These are phyloP conservation scores for Dryomyza anilis DNA, from an alignment of 2,888 invertebrate genomes.

Conservation along the genomic window DNA sequence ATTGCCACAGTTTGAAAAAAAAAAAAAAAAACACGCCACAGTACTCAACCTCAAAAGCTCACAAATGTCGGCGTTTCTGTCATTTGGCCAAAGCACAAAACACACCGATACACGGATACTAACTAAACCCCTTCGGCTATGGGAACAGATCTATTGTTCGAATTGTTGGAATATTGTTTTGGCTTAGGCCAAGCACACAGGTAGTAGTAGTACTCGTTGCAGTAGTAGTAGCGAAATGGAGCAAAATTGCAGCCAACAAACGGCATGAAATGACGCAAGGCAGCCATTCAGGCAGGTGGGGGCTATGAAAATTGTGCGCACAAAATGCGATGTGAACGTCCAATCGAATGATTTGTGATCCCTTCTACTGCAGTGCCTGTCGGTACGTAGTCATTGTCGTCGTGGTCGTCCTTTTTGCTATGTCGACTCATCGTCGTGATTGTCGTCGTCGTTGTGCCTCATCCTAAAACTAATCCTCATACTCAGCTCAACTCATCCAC, in stretches of 20 bases:
- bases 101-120: neutral
- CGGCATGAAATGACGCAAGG: conserved; percentile 15
- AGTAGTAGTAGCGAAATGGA: conserved; percentile 9
- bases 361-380: conserved; percentile 29
- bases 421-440: neutral
- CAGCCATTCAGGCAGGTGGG: conserved; percentile 3
- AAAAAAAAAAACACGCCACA: neutral
- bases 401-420: neutral
- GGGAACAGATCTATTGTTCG: conserved; percentile 18
- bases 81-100: neutral
- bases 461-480: neutral
- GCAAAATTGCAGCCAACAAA: conserved; percentile 14
- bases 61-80: conserved; percentile 20
- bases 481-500: neutral
- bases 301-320: neutral
- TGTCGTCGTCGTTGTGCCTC: neutral
- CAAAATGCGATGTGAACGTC: conserved; percentile 27
- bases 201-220: neutral
- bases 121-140: neutral
- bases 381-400: neutral
- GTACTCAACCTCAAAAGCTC: neutral
- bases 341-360: conserved; percentile 43
- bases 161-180: conserved; percentile 7
- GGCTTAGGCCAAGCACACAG: too few relatives aligned
- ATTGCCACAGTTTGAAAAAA: too few relatives aligned